Base-by-base conservation (phyloP, 2,797 vertebrate genomes). In the Pelochelys cantorii region DNA sequence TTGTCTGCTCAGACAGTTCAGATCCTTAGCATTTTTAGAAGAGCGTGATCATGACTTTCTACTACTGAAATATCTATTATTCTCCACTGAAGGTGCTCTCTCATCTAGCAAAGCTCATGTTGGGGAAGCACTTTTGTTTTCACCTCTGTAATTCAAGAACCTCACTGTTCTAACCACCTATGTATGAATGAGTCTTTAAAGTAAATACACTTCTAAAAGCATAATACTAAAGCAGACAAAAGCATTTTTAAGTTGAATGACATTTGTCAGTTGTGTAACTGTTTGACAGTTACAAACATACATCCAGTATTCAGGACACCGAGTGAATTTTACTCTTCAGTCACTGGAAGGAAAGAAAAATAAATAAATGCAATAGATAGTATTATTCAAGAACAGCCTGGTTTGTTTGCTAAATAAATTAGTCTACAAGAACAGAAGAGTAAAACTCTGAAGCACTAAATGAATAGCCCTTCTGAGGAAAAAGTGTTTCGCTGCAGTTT, bases 311-410 rank as follows among this genome's bases (percentile, higher is more conserved):
- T 37, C 52, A 85, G 3, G 3, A 22, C n/a, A 75, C 31, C 75
- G 3, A 85, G n/a, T 59, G 37, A 74, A 82, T 89, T 27, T n/a
- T 54, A 79, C 52, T 78, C 34, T 87, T 12, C 52, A 86, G n/a
- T 18, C 7, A 18, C 20, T 59, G 5, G 62, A 90, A 79, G 9
- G 3, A 81, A 79, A 34, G 74, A 77, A 79, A 60, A 55, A 84
- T 2, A 60, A 52, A 3, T 1, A 0, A 1, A 10, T 5, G 2
- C n/a, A 81, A 48, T 42, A 75, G 23, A 75, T 75, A 80, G n/a
- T 11, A 77, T 5, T 84, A 10, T 79, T 90, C n/a, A 65, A 12
- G 56, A 37, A 0, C 48, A 81, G 48, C 25, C 84, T 77, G 3
- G 10, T 82, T 79, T 48, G 57, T 78, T 87, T 81, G 57, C 59